Percentiles rank a stretch among this genome's conserved stretches.
These are phyloP conservation scores for Mesochorus sp. DNA, from an alignment of 2,888 invertebrate genomes.

Conservation along the genomic window DNA sequence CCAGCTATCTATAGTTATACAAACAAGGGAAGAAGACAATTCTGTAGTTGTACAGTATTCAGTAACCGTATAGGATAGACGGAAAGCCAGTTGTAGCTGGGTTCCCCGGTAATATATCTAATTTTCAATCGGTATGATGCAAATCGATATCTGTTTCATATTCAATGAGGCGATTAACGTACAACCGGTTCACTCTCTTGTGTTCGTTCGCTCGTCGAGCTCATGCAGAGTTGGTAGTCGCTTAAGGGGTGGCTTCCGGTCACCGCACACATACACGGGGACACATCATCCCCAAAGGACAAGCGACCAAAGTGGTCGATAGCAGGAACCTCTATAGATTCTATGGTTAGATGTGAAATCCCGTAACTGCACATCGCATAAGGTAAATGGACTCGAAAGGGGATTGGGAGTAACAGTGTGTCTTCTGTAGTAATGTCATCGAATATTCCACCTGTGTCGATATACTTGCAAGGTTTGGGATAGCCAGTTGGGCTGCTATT, in stretches of 20 bases:
- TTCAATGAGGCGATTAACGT: conserved; percentile 81
- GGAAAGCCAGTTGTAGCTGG: conserved; percentile 29
- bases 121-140: conserved; percentile 75
- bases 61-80: conserved; percentile 16
- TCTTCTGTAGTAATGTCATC: conserved; percentile 7
- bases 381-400: conserved; percentile 20
- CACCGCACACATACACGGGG: not conserved
- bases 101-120: conserved; percentile 59
- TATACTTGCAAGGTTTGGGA: conserved; percentile 19
- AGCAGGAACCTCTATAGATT: not conserved
- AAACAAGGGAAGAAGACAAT: not conserved
- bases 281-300: not conserved
- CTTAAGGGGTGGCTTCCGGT: conserved; percentile 15
- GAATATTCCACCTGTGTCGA: conserved; percentile 30
- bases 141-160: conserved; percentile 78
- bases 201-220: conserved; percentile 38
- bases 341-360: conserved; percentile 22
- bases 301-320: conserved; percentile 20
- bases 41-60: not conserved
- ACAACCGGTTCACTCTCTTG: conserved; percentile 65
- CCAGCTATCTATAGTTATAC: not conserved
- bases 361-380: conserved; percentile 37
- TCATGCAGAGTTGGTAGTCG: conserved; percentile 10
- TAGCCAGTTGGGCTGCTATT: conserved; percentile 69
- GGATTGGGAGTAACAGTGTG: not conserved